Conservation (phyloP, 2,888 invertebrate genomes). For the Luperina testacea region DNA sequence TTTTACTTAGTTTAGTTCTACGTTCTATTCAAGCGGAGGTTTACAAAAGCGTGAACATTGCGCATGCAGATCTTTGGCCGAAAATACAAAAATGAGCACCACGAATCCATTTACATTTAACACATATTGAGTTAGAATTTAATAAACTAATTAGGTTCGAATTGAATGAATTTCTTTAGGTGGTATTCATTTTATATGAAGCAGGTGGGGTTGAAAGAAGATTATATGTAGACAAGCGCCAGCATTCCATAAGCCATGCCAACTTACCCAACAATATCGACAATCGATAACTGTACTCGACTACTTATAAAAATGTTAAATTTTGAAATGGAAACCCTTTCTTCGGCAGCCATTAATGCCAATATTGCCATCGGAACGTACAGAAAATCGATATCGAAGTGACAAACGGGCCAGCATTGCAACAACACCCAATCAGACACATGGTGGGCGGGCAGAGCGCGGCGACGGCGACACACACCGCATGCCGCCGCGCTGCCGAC, state of each 20-base stretch:
- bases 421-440: constrained; percentile 87
- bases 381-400: constrained; percentile 87
- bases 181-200: constrained; percentile 79
- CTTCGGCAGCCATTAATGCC: constrained; percentile 89
- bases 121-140: neutral
- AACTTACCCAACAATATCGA: constrained; percentile 88
- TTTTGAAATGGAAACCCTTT: constrained; percentile 88
- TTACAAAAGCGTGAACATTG: constrained; percentile 73
- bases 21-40: constrained; percentile 64
- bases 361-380: constrained; percentile 79
- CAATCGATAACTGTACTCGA: constrained; percentile 89
- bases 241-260: constrained; percentile 83
- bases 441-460: constrained; percentile 75
- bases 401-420: constrained; percentile 86
- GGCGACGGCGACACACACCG: constrained; percentile 44
- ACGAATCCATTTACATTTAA: constrained; percentile 34
- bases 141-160: constrained; percentile 9
- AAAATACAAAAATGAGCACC: constrained; percentile 74
- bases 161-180: constrained; percentile 26
- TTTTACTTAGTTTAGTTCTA: constrained; percentile 50
- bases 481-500: constrained; percentile 71
- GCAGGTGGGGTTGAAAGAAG: constrained; percentile 76
- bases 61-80: constrained; percentile 72
- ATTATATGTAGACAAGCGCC: constrained; percentile 72
- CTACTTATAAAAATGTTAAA: constrained; percentile 78